A percentile compares a stretch with the other conserved stretches of the same genome.
phyloP scores from a whole-genome alignment of 2,113 vertebrate genomes.

The Limnothrissa miodon region DNA sequence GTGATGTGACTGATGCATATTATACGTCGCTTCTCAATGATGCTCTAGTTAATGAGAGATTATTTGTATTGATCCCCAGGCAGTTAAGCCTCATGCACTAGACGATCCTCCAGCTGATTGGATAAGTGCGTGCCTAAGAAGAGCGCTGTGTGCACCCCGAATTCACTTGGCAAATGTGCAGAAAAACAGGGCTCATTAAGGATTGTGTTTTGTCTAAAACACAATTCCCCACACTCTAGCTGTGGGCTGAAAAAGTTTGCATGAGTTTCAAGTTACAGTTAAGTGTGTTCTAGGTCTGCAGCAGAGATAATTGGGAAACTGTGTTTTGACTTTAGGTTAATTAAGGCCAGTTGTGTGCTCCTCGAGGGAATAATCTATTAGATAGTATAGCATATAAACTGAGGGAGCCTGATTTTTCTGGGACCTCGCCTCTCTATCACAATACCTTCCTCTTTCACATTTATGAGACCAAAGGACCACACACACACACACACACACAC shows the following conservation, averaged over 20 bases:
- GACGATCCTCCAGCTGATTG: not conserved
- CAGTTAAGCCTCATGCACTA: not conserved
- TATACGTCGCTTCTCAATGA: not conserved
- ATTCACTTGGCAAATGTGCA: not conserved
- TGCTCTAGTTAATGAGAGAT: not conserved
- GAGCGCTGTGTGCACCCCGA: not conserved
- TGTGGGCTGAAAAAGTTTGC: not conserved
- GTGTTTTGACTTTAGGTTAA: not conserved
- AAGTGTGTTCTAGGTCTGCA: not conserved
- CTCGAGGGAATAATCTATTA: not conserved
- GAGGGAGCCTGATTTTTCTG: not conserved
- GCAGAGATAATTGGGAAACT: conserved; percentile 4
- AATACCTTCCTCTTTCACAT: not conserved
- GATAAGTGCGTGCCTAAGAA: not conserved
- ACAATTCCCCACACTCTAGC: not conserved
- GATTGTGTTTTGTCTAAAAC: not conserved
- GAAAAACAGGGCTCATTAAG: not conserved
- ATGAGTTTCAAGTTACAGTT: not conserved
- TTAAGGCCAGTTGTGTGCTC: not conserved
- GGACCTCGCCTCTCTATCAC: not conserved
- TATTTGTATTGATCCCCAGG: not conserved
- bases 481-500: conserved; percentile 27
- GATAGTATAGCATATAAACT: not conserved
- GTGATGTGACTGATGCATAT: not conserved
- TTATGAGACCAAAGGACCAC: not conserved